Evolutionary conservation across 92 coral and sea anemone genomes (phyloP).

Genomic region (Pocillopora grandis): DNA sequence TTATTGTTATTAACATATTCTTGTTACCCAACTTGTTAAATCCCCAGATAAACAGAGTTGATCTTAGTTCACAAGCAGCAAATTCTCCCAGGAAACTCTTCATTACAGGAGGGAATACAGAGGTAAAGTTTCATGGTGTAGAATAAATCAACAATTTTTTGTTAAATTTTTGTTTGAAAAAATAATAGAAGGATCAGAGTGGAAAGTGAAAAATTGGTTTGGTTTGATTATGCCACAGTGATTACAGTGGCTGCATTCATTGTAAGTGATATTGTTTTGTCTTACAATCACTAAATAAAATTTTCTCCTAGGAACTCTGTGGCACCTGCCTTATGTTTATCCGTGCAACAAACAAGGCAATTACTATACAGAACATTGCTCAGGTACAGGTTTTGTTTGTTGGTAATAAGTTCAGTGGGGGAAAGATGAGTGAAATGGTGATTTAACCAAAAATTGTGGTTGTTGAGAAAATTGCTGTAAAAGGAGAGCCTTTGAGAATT

Average conservation of each 20-base stretch:
- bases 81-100: slow-evolving; percentile 91
- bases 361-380: slow-evolving; percentile 76
- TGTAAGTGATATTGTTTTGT: too few species aligned
- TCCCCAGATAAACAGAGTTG: slow-evolving; percentile 81
- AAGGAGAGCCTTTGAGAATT: too few species aligned
- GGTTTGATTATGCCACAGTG: too few species aligned
- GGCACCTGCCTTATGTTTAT: slow-evolving; percentile 84
- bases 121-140: slow-evolving; percentile 52
- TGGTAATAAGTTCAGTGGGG: too few species aligned
- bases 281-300: too few species aligned
- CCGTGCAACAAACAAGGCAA: slow-evolving; percentile 71
- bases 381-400: slow-evolving; percentile 61
- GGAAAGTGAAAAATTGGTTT: not conserved
- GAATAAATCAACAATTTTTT: too few species aligned
- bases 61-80: slow-evolving; percentile 87
- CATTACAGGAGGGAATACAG: slow-evolving; percentile 78
- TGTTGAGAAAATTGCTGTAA: too few species aligned
- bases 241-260: too few species aligned
- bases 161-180: not conserved
- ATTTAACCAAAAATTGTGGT: too few species aligned
- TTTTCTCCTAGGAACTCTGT: slow-evolving; percentile 56
- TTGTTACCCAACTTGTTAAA: not conserved
- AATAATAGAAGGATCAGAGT: too few species aligned
- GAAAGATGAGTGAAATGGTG: too few species aligned
- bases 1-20: too few species aligned